These are phyloP conservation scores for Drosophila macrothrix DNA, from an alignment of 2,888 invertebrate species.

Conservation along the genomic window DNA sequence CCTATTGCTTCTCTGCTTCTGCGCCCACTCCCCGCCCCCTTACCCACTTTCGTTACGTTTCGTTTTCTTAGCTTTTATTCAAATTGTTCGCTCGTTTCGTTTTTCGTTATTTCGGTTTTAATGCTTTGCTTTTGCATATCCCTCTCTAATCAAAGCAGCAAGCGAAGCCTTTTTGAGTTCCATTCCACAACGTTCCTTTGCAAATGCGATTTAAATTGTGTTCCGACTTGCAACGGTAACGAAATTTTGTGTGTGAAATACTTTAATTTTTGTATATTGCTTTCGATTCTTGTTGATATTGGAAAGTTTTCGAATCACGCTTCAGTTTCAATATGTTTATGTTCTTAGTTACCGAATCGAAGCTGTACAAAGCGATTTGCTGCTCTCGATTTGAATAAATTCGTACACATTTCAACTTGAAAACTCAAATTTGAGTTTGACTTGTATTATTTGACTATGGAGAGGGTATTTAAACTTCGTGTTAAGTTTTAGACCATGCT, in stretches of 20 bases:
- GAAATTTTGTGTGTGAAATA: not conserved
- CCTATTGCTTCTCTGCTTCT: conserved; percentile 10
- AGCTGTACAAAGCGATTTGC: not conserved
- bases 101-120: conserved; percentile 5
- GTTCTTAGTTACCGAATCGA: not conserved
- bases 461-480: not conserved
- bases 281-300: not conserved
- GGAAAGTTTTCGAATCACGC: not conserved
- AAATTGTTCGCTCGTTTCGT: conserved; percentile 1
- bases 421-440: not conserved
- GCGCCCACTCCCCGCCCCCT: not conserved
- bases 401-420: not conserved
- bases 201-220: not conserved
- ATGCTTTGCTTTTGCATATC: conserved; percentile 6
- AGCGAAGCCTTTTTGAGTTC: not conserved
- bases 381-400: not conserved
- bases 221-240: not conserved
- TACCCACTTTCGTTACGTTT: conserved; percentile 11
- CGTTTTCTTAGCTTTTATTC: conserved; percentile 4
- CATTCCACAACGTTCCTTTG: not conserved
- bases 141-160: not conserved
- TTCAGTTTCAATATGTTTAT: not conserved
- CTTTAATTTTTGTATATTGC: not conserved
- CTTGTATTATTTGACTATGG: not conserved
- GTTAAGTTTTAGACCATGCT: not conserved